Base-by-base conservation (phyloP, 2,888 invertebrate genomes). In the Sminthurinus aureus region DNA sequence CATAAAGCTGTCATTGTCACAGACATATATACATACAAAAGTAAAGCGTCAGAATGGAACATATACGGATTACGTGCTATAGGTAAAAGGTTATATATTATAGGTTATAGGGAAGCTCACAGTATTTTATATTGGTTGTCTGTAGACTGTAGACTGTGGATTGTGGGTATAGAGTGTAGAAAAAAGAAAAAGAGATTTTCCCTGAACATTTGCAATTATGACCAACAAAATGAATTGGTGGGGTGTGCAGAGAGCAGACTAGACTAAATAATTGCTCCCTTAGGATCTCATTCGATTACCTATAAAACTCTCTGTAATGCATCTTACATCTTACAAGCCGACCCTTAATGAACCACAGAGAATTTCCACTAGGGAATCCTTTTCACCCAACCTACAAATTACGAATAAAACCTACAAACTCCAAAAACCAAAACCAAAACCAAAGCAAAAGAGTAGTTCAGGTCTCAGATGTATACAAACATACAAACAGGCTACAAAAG, bases 161-260 rank as follows among this genome's bases (percentile, higher is more conserved):
- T 58, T 20, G 38, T 24, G 51, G 51, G 51, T 50, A 15, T 38
- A 64, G 51, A 76, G 51, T 50, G 38, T 38, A 38, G 38, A 38
- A n/a, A 76, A 51, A n/a, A 50, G 38, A 20, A 26, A 12, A 66
- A 20, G 66, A 66, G 77, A 64, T 58, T 20, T 58, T 58, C n/a
- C 64, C 18, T 13, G 77, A 50, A 15, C 15, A 52, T 52, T 18
- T 26, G n/a, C 64, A 58, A 77, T 64, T 58, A 77, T 69, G 51
- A 71, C 22, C 22, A 26, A 51, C 67, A 71, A 50, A 80, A 80
- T 80, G 71, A 52, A 71, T 71, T 80, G 71, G 69, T 20, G 15
- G 51, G 80, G 80, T 80, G 80, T 80, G 80, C 71, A 11, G 9
- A 24, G 80, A 80, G 74, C 64, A 24, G n/a, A 24, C n/a, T n/a